Base-by-base conservation (phyloP, 2,797 vertebrate species). In the Lutjanus campechanus region DNA sequence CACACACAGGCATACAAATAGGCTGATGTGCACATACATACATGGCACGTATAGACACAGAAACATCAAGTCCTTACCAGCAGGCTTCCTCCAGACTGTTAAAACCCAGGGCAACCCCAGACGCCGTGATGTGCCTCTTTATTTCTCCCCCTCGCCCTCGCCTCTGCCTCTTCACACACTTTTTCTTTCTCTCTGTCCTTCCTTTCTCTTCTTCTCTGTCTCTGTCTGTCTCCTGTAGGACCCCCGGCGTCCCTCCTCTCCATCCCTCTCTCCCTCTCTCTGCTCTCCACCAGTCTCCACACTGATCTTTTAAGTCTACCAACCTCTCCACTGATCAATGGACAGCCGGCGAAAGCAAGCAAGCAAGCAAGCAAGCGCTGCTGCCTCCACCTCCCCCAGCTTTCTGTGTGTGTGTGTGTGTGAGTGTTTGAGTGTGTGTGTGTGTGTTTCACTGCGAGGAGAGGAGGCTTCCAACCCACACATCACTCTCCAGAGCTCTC, bases 401-500 rank as follows among this genome's bases (percentile, higher is more conserved):
- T 83, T 78, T 82, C 16, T n/a, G n/a, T n/a, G n/a, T 66, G 47
- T 75, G 69, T 46, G 59, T 71, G 79, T 58, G 65, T 49, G 70
- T 59, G 55, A 62, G 63, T 69, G 75, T 71, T 71, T 66, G 73
- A 63, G 85, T 76, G 70, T 65, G 59, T 73, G 83, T 83, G 77
- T 87, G 77, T 73, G 85, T 75, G n/a, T n/a, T 82, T 78, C 56
- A 50, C 74, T 73, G 87, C 1, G 88, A 86, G 83, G 85, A 92
- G 91, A 91, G 88, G 89, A 91, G 91, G 90, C 84, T 92, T 92
- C 83, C 91, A 94, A 89, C 93, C 93, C 91, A 94, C 95, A 93
- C 91, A 92, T 58, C 90, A 89, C 93, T 94, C 91, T 94, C 92
- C 89, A 91, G 93, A 91, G 94, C 92, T 93, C 93, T 94, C 93